A percentile compares a stretch with the other conserved stretches of the same genome.
Evolutionary conservation across 2,797 vertebrate species (phyloP).

Genomic region (Carapus acus): DNA sequence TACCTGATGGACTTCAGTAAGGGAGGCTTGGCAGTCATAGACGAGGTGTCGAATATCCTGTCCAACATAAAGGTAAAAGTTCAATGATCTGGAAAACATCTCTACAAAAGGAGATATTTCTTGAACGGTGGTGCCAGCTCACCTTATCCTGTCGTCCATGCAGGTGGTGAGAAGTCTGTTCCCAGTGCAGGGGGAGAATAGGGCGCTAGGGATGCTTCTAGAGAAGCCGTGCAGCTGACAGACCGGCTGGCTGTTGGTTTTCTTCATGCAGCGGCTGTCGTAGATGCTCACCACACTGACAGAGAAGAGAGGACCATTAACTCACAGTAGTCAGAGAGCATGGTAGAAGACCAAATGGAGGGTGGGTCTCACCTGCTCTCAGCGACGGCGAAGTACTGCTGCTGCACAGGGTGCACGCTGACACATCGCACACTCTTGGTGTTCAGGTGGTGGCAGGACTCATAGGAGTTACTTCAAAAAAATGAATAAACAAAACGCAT

Average conservation of each 20-base stretch:
- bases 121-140: neutral
- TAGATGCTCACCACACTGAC: conserved; percentile 72
- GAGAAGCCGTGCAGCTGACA: conserved; percentile 69
- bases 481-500: neutral
- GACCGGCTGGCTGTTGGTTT: conserved; percentile 55
- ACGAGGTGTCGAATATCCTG: conserved; percentile 81
- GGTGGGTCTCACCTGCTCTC: conserved; percentile 67
- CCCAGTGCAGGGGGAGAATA: conserved; percentile 85
- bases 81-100: neutral
- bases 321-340: too few species aligned
- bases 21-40: conserved; percentile 42
- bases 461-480: conserved; percentile 56
- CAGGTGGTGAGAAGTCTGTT: conserved; percentile 79
- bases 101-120: neutral
- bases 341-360: neutral
- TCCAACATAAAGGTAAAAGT: conserved; percentile 19
- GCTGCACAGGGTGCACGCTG: conserved; percentile 79
- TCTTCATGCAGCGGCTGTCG: conserved; percentile 75
- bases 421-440: conserved; percentile 69
- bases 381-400: conserved; percentile 79
- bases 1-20: conserved; percentile 72
- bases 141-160: conserved; percentile 80
- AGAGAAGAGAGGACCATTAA: rapidly evolving
- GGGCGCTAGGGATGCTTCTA: conserved; percentile 74
- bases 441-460: conserved; percentile 67